Conservation (phyloP, 2,113 vertebrate species). For the Thinocorus orbignyianus region DNA sequence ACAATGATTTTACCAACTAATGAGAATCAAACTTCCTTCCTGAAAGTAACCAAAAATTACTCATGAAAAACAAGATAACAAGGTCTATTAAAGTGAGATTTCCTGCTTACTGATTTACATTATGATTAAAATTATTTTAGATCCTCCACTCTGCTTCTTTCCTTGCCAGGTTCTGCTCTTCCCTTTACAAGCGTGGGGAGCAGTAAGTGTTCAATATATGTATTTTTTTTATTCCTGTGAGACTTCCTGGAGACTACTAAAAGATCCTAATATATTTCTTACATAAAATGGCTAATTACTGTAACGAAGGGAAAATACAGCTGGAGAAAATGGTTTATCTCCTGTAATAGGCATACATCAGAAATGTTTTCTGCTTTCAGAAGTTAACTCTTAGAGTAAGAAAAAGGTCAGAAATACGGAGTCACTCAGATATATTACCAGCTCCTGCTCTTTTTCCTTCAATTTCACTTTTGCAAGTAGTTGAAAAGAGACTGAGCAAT, state of each 20-base stretch:
- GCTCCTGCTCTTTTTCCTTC: not conserved
- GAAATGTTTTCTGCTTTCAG: not conserved
- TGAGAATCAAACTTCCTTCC: not conserved
- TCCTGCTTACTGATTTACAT: not conserved
- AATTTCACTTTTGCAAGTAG: not conserved
- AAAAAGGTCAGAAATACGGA: not conserved
- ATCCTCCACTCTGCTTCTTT: not conserved
- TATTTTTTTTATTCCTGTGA: not conserved
- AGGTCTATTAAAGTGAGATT: not conserved
- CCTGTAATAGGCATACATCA: not conserved
- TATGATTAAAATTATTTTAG: not conserved
- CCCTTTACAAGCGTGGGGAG: not conserved
- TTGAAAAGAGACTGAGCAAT: not conserved
- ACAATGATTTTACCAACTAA: not conserved
- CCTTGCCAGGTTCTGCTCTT: not conserved
- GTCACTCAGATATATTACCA: not conserved
- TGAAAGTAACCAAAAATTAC: not conserved
- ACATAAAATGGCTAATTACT: not conserved
- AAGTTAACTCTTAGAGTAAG: not conserved
- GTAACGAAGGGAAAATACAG: not conserved
- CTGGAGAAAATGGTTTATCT: not conserved
- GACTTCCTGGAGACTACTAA: not conserved
- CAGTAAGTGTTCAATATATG: not conserved
- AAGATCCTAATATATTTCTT: not conserved
- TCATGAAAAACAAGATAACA: not conserved